These are phyloP conservation scores for Avahi laniger DNA, from an alignment of 2,797 vertebrate genomes.

Conservation along the genomic window DNA sequence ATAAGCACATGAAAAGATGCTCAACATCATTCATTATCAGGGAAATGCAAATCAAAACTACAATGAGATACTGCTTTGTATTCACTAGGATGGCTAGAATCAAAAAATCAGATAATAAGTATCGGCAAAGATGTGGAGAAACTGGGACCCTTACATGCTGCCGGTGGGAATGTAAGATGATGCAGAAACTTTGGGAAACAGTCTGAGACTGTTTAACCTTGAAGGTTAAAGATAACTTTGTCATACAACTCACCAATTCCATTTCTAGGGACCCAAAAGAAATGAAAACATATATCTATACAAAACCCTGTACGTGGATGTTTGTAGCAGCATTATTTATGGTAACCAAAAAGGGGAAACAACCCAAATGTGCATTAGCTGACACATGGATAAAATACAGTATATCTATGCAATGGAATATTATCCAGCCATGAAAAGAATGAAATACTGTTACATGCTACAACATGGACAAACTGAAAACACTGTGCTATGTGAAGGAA, in stretches of 20 bases:
- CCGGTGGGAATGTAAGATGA: neutral
- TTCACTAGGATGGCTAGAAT: neutral
- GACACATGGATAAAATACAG: neutral
- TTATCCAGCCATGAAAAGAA: neutral
- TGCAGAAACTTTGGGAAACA: neutral
- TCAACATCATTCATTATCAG: neutral
- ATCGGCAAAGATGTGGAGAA: neutral
- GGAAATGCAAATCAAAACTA: constrained; percentile 39
- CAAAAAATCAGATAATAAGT: neutral
- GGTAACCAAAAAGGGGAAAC: neutral
- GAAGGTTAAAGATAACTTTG: neutral
- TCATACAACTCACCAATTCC: neutral
- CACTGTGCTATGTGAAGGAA: neutral
- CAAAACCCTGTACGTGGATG: neutral
- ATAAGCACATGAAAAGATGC: neutral
- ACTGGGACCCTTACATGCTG: neutral
- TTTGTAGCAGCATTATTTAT: neutral
- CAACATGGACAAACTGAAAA: neutral
- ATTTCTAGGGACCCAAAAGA: neutral
- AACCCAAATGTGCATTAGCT: neutral
- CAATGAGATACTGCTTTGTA: neutral
- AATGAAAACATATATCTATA: neutral
- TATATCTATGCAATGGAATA: neutral
- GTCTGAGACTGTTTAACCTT: neutral
- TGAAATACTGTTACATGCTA: neutral